Conservation (phyloP, 2,888 invertebrate genomes). For the Gymnoscelis rufifasciata region DNA sequence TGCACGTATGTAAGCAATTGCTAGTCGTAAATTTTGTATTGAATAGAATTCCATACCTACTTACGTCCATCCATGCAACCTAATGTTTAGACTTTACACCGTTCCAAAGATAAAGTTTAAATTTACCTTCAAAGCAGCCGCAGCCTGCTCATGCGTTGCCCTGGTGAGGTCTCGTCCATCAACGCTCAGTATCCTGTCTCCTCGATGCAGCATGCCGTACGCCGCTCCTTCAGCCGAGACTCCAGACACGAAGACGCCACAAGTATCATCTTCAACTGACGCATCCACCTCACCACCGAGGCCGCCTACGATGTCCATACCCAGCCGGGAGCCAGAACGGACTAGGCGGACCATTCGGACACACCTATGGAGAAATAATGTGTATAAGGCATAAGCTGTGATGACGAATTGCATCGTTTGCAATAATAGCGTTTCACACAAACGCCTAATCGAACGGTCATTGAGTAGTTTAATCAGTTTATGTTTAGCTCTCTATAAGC, state of each 20-base stretch:
- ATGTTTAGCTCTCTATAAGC: too few relatives aligned
- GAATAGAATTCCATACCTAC: too few relatives aligned
- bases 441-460: too few relatives aligned
- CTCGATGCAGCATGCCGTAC: constrained; percentile 79
- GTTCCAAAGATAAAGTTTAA: too few relatives aligned
- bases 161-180: constrained; percentile 85
- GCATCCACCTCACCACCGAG: constrained; percentile 63
- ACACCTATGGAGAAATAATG: constrained; percentile 44
- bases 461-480: too few relatives aligned
- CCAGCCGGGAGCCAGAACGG: constrained; percentile 69
- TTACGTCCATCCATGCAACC: too few relatives aligned
- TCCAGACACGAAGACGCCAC: constrained; percentile 73
- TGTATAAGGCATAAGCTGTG: too few relatives aligned
- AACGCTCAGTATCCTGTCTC: constrained; percentile 86
- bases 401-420: too few relatives aligned
- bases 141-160: constrained; percentile 88
- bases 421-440: too few relatives aligned
- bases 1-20: too few relatives aligned
- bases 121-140: constrained; percentile 79
- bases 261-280: constrained; percentile 58
- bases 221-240: constrained; percentile 67
- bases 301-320: constrained; percentile 76
- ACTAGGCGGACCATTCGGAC: constrained; percentile 71
- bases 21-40: too few relatives aligned
- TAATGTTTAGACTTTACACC: too few relatives aligned